Conservation (phyloP, 2,797 vertebrate genomes). For the Synaphobranchus kaupii region DNA sequence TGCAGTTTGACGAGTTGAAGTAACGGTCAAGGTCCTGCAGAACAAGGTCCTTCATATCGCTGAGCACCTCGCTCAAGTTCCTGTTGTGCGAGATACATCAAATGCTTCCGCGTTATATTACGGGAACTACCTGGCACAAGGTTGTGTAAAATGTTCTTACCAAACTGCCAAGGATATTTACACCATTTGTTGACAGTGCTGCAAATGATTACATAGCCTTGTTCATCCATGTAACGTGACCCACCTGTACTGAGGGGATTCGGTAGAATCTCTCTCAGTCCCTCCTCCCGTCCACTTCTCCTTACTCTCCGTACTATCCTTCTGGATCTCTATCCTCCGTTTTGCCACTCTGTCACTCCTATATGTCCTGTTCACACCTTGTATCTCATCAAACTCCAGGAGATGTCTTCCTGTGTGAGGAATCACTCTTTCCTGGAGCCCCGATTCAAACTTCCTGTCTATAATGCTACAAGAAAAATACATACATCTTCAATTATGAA, state of each 20-base stretch:
- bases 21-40: slow-evolving; percentile 83
- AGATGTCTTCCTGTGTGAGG: slow-evolving; percentile 71
- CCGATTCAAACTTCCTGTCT: slow-evolving; percentile 68
- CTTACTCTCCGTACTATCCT: slow-evolving; percentile 42
- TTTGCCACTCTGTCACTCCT: slow-evolving; percentile 31
- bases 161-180: too few species aligned
- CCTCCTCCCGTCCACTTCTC: slow-evolving; percentile 49
- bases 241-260: slow-evolving; percentile 69
- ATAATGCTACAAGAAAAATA: slow-evolving; percentile 69
- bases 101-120: too few species aligned
- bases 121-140: too few species aligned
- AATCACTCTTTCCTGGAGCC: slow-evolving; percentile 56
- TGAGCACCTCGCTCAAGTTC: too few species aligned
- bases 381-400: slow-evolving; percentile 68
- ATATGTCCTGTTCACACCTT: slow-evolving; percentile 14
- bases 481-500: too few species aligned
- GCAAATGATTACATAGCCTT: too few species aligned
- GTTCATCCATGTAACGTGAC: not conserved
- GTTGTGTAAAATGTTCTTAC: too few species aligned
- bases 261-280: slow-evolving; percentile 50
- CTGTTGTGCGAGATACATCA: too few species aligned
- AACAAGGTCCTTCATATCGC: slow-evolving; percentile 63
- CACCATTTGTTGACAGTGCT: too few species aligned
- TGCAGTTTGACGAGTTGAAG: slow-evolving; percentile 83
- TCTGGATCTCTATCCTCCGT: slow-evolving; percentile 53